phyloP scores from a whole-genome alignment of 2,888 invertebrate genomes.

The Plutella xylostella region DNA sequence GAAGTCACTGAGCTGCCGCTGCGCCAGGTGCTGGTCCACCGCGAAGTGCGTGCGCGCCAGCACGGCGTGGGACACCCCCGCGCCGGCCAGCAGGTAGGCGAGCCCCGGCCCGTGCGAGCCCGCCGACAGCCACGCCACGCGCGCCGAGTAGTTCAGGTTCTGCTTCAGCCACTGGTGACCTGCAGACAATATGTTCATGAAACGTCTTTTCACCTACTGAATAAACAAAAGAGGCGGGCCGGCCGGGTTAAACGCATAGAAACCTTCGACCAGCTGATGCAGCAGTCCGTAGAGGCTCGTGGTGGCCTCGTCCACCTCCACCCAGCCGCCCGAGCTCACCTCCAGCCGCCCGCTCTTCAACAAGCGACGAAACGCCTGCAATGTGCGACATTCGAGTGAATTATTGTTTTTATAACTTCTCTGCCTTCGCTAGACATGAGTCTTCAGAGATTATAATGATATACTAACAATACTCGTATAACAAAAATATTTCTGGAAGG shows the following conservation, averaged over 20 bases:
- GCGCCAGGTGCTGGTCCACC: constrained; percentile 93
- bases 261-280: constrained; percentile 91
- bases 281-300: constrained; percentile 88
- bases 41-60: constrained; percentile 93
- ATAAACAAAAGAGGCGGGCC: not conserved
- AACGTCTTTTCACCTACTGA: not conserved
- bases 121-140: constrained; percentile 91
- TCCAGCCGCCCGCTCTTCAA: constrained; percentile 85
- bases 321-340: constrained; percentile 94
- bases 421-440: too few relatives aligned
- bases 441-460: too few relatives aligned
- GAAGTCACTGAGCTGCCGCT: constrained; percentile 89
- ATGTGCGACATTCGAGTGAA: too few relatives aligned
- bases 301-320: constrained; percentile 94
- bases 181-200: constrained; percentile 30
- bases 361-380: constrained; percentile 76
- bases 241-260: too few relatives aligned
- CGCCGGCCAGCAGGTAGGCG: constrained; percentile 84
- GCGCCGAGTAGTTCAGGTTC: constrained; percentile 83
- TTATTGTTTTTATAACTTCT: too few relatives aligned
- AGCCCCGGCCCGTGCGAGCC: constrained; percentile 94
- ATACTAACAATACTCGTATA: too few relatives aligned
- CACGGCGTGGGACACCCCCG: constrained; percentile 84
- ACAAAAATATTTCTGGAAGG: too few relatives aligned
- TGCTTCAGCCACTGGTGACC: constrained; percentile 91